phyloP scores from a whole-genome alignment of 2,888 invertebrate genomes.

The Lasioglossum leucozonium region DNA sequence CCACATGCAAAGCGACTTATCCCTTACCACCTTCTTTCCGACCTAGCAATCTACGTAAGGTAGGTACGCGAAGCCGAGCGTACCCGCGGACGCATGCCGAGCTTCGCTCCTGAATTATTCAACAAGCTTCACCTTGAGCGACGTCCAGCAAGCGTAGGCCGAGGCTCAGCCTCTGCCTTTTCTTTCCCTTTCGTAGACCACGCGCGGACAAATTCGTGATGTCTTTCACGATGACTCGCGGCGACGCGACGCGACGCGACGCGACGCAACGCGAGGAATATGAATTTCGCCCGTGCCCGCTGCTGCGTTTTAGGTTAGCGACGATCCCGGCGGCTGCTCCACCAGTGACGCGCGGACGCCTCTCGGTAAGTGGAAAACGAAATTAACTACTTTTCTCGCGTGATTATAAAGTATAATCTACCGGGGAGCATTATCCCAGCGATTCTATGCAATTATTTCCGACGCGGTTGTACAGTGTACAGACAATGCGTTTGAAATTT shows the following conservation, averaged over 20 bases:
- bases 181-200: constrained; percentile 68
- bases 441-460: background rate
- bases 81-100: constrained; percentile 31
- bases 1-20: constrained; percentile 51
- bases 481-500: background rate
- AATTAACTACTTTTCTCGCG: constrained; percentile 6
- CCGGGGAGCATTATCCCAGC: background rate
- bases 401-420: background rate
- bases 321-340: no score
- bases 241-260: constrained; percentile 22
- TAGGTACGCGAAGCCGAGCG: constrained; percentile 24
- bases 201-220: constrained; percentile 70
- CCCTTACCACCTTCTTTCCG: constrained; percentile 49
- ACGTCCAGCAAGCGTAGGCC: constrained; percentile 76
- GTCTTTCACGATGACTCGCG: constrained; percentile 53
- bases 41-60: constrained; percentile 51
- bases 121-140: constrained; percentile 77
- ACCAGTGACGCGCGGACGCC: background rate
- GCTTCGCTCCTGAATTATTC: constrained; percentile 80
- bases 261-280: constrained; percentile 53
- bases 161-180: constrained; percentile 60
- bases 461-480: background rate
- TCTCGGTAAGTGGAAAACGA: background rate
- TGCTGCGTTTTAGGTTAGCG: background rate
- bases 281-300: constrained; percentile 28